phyloP scores from a whole-genome alignment of 2,113 vertebrate species.

The Dromiciops gliroides region DNA sequence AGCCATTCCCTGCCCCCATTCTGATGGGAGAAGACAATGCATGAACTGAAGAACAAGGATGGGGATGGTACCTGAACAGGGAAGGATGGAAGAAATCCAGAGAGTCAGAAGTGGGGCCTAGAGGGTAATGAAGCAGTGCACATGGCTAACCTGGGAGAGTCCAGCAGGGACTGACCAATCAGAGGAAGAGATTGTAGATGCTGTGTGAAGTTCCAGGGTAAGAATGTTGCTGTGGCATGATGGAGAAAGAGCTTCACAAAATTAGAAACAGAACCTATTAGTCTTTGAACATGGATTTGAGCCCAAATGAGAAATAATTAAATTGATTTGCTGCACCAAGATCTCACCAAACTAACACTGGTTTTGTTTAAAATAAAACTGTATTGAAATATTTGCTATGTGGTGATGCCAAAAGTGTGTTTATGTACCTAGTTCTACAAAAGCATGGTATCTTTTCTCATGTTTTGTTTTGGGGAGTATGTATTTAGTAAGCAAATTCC shows the following conservation, averaged over 20 bases:
- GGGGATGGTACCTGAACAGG: neutral
- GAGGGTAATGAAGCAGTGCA: too few relatives aligned
- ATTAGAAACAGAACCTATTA: neutral
- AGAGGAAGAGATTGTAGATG: neutral
- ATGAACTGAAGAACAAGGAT: neutral
- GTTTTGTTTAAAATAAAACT: neutral
- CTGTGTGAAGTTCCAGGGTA: neutral
- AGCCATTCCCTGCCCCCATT: neutral
- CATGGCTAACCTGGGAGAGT: neutral
- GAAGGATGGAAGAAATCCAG: neutral
- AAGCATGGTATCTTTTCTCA: conserved; percentile 52
- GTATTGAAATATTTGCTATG: neutral
- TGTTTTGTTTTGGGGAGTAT: conserved; percentile 43
- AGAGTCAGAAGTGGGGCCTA: neutral
- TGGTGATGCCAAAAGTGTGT: conserved; percentile 44
- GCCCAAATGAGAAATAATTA: neutral
- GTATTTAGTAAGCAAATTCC: neutral
- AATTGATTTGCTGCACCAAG: neutral
- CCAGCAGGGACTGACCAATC: neutral
- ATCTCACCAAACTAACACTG: neutral
- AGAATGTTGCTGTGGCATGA: neutral
- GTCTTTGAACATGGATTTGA: neutral
- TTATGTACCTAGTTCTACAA: conserved; percentile 35
- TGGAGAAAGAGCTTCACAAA: neutral
- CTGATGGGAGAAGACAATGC: neutral